Evolutionary conservation across 2,888 invertebrate species (phyloP).

Genomic region (Orthonevra nobilis): DNA sequence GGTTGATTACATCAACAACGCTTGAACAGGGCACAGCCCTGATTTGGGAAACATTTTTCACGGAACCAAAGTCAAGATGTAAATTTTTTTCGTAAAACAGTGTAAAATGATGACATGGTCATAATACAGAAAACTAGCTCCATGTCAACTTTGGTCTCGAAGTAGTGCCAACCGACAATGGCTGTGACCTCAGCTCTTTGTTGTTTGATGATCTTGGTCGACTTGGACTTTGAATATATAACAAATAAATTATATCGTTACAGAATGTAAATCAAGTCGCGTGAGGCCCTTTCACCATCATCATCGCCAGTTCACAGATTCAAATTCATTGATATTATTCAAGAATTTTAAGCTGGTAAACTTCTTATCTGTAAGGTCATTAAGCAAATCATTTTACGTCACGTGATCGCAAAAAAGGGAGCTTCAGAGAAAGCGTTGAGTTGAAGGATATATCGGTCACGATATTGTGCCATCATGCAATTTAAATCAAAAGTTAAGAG

Average conservation of each 20-base stretch:
- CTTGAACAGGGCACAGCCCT: constrained; percentile 16
- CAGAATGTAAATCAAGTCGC: too few relatives aligned
- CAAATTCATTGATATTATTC: constrained; percentile 5
- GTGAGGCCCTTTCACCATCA: too few relatives aligned
- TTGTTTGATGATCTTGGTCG: neutral
- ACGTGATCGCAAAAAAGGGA: neutral
- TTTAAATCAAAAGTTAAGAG: constrained; percentile 4
- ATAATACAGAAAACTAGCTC: neutral
- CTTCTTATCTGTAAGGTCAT: neutral
- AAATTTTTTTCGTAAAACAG: constrained; percentile 4
- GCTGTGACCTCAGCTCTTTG: constrained; percentile 1
- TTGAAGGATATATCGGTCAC: constrained; percentile 12
- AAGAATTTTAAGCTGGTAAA: neutral
- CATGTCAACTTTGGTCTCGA: neutral
- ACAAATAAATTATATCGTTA: too few relatives aligned
- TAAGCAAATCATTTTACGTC: neutral
- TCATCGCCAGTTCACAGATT: too few relatives aligned
- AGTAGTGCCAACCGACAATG: constrained; percentile 16
- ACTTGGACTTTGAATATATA: constrained; percentile 22
- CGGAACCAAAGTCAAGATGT: constrained; percentile 11
- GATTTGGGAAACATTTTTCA: constrained; percentile 37
- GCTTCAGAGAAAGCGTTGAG: neutral
- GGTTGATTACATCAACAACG: constrained; percentile 49
- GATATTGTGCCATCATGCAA: constrained; percentile 1
- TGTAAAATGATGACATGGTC: constrained; percentile 13